Conservation (phyloP, 2,113 vertebrate species). For the Shinisaurus crocodilurus region DNA sequence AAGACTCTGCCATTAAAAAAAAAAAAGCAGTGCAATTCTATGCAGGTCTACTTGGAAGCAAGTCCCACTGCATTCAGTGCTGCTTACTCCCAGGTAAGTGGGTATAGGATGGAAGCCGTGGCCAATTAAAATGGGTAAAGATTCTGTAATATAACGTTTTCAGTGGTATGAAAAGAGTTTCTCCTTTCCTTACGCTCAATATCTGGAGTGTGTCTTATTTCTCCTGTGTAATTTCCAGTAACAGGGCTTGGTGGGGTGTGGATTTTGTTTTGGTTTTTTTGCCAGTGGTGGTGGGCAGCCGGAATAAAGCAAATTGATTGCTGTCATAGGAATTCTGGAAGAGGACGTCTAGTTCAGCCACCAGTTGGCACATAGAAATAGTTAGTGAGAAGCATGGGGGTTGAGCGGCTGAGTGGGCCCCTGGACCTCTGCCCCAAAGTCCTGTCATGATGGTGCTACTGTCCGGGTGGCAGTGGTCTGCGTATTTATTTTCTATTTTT, state of each 20-base stretch:
- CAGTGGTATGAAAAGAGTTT: neutral
- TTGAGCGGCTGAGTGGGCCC: slow-evolving; percentile 9
- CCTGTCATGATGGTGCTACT: too few relatives aligned
- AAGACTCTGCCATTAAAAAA: neutral
- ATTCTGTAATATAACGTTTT: neutral
- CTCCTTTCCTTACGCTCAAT: neutral
- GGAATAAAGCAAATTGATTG: neutral
- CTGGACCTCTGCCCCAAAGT: too few relatives aligned
- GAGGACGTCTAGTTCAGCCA: neutral
- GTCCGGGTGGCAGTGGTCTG: too few relatives aligned
- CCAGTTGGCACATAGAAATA: neutral
- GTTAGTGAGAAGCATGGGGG: neutral
- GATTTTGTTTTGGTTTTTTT: neutral
- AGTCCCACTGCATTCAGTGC: neutral
- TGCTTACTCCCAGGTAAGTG: neutral
- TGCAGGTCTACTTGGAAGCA: neutral
- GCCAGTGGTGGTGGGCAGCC: neutral
- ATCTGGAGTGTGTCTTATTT: neutral
- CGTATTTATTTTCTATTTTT: neutral
- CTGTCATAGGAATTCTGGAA: neutral
- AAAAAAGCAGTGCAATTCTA: neutral
- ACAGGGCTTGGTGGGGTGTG: neutral
- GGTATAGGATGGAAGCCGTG: neutral
- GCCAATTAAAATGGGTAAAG: neutral
- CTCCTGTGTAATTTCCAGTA: too few relatives aligned